Conservation (phyloP, 2,888 invertebrate species). For the Acleris emargana region DNA sequence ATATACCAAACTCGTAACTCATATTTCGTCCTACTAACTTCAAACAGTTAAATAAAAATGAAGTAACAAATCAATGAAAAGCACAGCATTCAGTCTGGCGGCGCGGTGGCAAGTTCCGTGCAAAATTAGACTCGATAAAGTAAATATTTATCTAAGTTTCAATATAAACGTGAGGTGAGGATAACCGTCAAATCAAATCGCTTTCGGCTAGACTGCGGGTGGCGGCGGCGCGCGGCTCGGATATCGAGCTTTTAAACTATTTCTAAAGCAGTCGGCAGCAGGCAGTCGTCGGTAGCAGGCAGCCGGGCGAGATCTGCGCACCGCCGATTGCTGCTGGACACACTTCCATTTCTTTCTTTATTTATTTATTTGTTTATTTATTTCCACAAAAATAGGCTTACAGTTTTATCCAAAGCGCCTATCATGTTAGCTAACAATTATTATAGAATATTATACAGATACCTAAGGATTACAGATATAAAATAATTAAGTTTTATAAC, state of each 20-base stretch:
- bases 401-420: too few species aligned
- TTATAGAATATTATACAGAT: too few species aligned
- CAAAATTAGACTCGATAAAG: conserved; percentile 82
- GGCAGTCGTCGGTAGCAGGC: too few species aligned
- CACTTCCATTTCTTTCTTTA: too few species aligned
- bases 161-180: conserved; percentile 82
- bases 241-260: conserved; percentile 31
- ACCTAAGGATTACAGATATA: too few species aligned
- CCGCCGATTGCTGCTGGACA: too few species aligned
- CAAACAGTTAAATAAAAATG: conserved; percentile 9
- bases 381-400: too few species aligned
- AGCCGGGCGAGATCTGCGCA: too few species aligned
- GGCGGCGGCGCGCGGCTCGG: conserved; percentile 47
- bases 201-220: conserved; percentile 76
- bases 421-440: too few species aligned
- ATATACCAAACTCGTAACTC: background rate
- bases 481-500: too few species aligned
- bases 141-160: conserved; percentile 82
- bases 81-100: conserved; percentile 40
- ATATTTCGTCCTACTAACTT: background rate
- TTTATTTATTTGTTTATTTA: too few species aligned
- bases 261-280: conserved; percentile 1
- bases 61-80: conserved; percentile 21
- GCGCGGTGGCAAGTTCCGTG: conserved; percentile 69
- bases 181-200: conserved; percentile 80